These are phyloP conservation scores for Eretmochelys imbricata DNA, from an alignment of 2,113 vertebrate genomes.

Conservation along the genomic window DNA sequence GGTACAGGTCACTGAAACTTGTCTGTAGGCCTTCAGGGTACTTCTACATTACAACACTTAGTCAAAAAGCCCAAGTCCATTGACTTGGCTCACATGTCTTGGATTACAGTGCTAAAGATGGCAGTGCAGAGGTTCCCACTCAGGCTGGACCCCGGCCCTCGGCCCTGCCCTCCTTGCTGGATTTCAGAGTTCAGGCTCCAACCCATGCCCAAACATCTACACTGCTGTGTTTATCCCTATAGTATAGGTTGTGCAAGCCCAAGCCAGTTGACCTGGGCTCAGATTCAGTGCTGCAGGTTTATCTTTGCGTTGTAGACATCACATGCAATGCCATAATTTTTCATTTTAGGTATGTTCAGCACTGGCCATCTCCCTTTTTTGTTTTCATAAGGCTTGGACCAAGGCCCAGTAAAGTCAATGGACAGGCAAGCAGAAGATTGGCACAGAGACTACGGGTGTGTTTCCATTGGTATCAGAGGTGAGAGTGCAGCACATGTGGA, in stretches of 20 bases:
- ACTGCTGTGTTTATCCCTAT: not conserved
- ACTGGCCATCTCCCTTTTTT: not conserved
- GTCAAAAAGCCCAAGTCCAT: not conserved
- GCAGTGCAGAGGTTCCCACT: not conserved
- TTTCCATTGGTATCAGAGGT: not conserved
- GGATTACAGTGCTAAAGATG: not conserved
- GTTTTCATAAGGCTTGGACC: not conserved
- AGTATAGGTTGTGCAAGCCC: not conserved
- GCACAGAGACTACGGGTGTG: not conserved
- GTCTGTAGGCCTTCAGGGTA: not conserved
- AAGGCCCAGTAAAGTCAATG: not conserved
- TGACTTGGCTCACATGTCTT: not conserved
- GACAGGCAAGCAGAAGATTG: not conserved
- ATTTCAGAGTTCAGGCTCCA: not conserved
- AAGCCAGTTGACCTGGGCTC: not conserved
- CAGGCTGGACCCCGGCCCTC: not conserved
- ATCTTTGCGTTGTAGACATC: not conserved
- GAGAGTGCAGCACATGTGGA: not conserved
- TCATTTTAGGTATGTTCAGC: not conserved
- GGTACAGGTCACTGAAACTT: not conserved
- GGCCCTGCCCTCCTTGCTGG: not conserved
- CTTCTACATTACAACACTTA: not conserved
- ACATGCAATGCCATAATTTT: not conserved
- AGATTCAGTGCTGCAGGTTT: not conserved
- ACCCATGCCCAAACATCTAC: not conserved